phyloP scores from a whole-genome alignment of 2,113 vertebrate genomes.

The Gymnobelideus leadbeateri region DNA sequence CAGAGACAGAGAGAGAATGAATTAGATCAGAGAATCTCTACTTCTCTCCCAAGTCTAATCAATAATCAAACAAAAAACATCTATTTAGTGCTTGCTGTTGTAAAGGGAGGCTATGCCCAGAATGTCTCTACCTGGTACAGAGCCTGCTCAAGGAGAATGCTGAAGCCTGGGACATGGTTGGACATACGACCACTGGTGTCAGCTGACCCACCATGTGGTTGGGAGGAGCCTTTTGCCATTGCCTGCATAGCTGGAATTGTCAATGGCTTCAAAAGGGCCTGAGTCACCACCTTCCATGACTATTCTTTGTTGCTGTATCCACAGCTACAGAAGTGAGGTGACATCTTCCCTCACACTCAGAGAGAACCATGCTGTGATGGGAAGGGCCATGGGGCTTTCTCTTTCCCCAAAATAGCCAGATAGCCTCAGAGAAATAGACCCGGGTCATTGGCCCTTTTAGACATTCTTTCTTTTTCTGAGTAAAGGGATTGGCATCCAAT shows the following conservation, averaged over 20 bases:
- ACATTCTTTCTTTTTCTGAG: background rate
- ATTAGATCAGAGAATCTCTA: too few relatives aligned
- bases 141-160: background rate
- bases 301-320: background rate
- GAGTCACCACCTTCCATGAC: background rate
- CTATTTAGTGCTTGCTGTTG: background rate
- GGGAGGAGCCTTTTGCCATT: background rate
- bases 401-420: background rate
- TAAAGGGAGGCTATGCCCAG: background rate
- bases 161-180: background rate
- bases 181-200: background rate
- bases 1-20: too few relatives aligned
- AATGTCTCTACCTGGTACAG: background rate
- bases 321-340: background rate
- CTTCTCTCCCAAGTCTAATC: background rate
- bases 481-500: background rate
- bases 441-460: background rate
- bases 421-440: background rate
- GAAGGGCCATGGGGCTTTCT: background rate
- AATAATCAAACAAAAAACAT: background rate
- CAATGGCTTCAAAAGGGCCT: background rate
- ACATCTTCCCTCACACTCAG: background rate
- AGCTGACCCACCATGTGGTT: background rate
- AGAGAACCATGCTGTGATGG: background rate
- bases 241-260: background rate